Evolutionary conservation across 2,888 invertebrate genomes (phyloP), one percentile per base, ranked within the genome.

Genomic region (Bellardia pandia): DNA sequence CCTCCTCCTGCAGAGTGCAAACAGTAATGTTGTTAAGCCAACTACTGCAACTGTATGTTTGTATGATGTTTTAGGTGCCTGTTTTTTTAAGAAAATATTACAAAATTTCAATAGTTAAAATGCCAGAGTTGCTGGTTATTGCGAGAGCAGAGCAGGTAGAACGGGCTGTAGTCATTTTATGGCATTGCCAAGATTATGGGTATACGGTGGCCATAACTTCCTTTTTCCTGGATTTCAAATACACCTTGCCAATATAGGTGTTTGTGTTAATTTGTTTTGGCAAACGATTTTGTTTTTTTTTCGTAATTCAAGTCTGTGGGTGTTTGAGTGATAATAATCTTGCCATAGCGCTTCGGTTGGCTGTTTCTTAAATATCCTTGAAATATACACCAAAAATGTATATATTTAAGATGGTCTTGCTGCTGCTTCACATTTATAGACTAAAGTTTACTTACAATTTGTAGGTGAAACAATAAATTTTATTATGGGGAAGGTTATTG

Each of bases 131-230:
- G 11, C 13, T 4, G 58, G 30, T 13, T 30, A 30, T 58, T 45
- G 13, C 11, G 9, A 9, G 11, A 13, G 23, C 23, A 23, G 68
- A 45, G 45, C 14, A 11, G 16, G 6, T 7, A 6, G 7, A 13
- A 40, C 4, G 9, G 14, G 62, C 37, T 9, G 11, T 11, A 11
- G 23, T 23, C 7, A 11, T 48, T 68, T 68, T 66, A 42, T 23
- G 14, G 33, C 16, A 58, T 37, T 48, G 37, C 23, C 60, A 82
- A 68, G 45, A 37, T 58, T 51, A 68, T 69, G 66, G 23, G 6
- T 53, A 53, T 58, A 40, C 5, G 60, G 5, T 68, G 75, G 82
- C 75, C 75, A 76, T 16, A 76, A 69, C 82, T 76, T 69, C 69
- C 68, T 62, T 53, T 69, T 69, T 82, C 53, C 68, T 76, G 37